phyloP scores from a whole-genome alignment of 2,888 invertebrate species.

The Platycnemis pennipes region DNA sequence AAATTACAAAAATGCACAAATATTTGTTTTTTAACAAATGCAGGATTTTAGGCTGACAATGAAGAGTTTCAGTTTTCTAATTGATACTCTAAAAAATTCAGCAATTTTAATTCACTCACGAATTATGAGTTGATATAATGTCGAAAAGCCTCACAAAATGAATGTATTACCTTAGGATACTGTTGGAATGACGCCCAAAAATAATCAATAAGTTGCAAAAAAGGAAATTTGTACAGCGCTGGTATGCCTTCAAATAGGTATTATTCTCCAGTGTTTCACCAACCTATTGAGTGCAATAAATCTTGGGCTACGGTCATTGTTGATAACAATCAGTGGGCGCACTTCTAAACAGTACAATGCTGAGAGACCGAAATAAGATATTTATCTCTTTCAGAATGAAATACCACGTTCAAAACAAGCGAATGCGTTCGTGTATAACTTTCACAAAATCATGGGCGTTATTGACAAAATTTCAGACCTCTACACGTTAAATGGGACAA shows the following conservation, averaged over 20 bases:
- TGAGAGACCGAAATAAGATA: background rate
- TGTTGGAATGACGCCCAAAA: background rate
- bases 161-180: background rate
- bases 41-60: too few relatives aligned
- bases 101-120: too few relatives aligned
- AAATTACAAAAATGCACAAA: too few relatives aligned
- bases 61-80: too few relatives aligned
- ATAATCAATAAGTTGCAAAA: background rate
- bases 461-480: background rate
- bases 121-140: too few relatives aligned
- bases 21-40: too few relatives aligned
- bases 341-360: background rate
- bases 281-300: background rate
- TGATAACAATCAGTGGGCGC: background rate
- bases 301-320: background rate
- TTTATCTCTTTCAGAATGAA: background rate
- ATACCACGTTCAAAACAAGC: background rate
- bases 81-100: too few relatives aligned
- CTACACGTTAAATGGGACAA: background rate
- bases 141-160: too few relatives aligned
- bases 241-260: background rate
- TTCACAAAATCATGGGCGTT: background rate
- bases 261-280: background rate
- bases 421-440: background rate
- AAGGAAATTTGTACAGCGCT: background rate